Conservation (phyloP, 2,113 vertebrate species). For the Eretmodus cyanostictus region DNA sequence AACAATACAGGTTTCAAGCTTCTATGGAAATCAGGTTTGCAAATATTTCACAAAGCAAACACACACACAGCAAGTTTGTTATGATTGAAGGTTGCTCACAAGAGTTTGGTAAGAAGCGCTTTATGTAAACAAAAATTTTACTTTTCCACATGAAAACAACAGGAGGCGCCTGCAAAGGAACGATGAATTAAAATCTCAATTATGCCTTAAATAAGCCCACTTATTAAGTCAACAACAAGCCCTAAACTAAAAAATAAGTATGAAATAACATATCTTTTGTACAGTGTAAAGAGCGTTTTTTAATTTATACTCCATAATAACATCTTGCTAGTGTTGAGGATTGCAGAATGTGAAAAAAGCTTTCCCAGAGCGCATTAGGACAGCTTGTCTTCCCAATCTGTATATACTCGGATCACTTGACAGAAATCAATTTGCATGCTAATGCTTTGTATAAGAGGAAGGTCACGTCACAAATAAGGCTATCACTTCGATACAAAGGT, state of each 20-base stretch:
- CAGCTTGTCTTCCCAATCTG: constrained; percentile 5
- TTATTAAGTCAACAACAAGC: background rate
- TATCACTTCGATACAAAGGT: constrained; percentile 14
- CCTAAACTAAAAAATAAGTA: background rate
- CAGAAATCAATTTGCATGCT: constrained; percentile 52
- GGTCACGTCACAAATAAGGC: constrained; percentile 45
- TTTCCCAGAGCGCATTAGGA: background rate
- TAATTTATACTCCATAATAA: background rate
- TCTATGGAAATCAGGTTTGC: background rate
- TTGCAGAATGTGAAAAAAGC: background rate
- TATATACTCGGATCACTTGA: constrained; percentile 31
- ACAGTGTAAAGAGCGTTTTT: background rate
- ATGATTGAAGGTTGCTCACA: background rate
- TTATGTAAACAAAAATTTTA: background rate
- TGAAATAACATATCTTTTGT: background rate
- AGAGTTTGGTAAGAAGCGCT: background rate
- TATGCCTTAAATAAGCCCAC: background rate
- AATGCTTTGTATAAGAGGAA: constrained; percentile 36
- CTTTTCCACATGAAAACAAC: background rate
- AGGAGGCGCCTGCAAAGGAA: background rate
- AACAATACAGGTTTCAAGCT: background rate
- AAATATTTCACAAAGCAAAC: background rate
- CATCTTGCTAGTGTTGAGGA: background rate
- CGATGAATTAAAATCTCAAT: background rate
- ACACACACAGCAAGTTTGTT: background rate